Percentiles rank a stretch among this genome's conserved stretches.
These are phyloP conservation scores for Anodontia alba DNA, from an alignment of 2,888 invertebrate genomes.

Conservation along the genomic window DNA sequence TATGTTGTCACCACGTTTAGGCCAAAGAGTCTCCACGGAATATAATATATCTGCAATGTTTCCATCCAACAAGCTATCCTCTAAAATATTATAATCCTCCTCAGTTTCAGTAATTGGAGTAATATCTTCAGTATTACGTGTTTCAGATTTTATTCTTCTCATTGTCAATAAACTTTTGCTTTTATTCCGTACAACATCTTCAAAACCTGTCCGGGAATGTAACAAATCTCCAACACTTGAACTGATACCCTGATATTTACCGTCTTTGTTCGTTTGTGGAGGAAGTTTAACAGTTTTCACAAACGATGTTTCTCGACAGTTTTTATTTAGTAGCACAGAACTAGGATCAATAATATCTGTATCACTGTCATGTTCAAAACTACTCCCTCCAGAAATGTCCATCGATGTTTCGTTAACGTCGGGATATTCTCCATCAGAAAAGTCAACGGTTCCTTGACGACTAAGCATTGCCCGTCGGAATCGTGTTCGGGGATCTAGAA, in stretches of 20 bases:
- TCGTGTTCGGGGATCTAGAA: conserved; percentile 38
- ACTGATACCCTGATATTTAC: conserved; percentile 45
- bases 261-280: conserved; percentile 30
- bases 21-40: conserved; percentile 76
- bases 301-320: conserved; percentile 47
- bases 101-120: conserved; percentile 50
- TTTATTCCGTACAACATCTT: conserved; percentile 49
- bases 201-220: conserved; percentile 25
- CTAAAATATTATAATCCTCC: conserved; percentile 59
- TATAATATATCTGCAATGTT: conserved; percentile 75
- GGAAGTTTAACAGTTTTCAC: conserved; percentile 12
- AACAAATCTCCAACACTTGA: conserved; percentile 60
- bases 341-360: conserved; percentile 20
- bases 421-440: conserved; percentile 39
- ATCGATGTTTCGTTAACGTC: conserved; percentile 15
- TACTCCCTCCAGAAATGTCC: conserved; percentile 28
- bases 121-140: conserved; percentile 40
- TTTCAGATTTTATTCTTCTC: conserved; percentile 44
- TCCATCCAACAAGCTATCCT: conserved; percentile 72
- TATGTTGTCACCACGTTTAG: conserved; percentile 33
- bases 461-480: conserved; percentile 45
- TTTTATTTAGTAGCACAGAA: conserved; percentile 29
- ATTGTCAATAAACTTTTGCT: conserved; percentile 71
- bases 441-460: conserved; percentile 49
- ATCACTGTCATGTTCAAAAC: conserved; percentile 50